phyloP scores from a whole-genome alignment of 2,888 invertebrate species.

The Cryptophagus acutangulus region DNA sequence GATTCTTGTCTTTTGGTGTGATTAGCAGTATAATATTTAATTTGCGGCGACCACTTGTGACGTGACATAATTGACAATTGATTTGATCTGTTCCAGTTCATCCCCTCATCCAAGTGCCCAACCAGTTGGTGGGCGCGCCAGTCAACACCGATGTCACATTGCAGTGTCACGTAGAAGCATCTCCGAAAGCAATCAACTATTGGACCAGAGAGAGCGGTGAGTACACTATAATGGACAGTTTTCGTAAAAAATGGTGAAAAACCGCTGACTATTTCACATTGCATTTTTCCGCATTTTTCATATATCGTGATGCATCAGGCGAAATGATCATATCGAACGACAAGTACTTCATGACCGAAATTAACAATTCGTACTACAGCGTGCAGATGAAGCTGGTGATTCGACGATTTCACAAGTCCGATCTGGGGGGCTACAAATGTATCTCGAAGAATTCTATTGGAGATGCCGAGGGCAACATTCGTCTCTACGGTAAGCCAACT shows the following conservation, averaged over 20 bases:
- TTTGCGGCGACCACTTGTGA: slow-evolving; percentile 21
- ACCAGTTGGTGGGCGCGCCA: slow-evolving; percentile 87
- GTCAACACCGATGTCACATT: slow-evolving; percentile 80
- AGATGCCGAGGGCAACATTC: slow-evolving; percentile 83
- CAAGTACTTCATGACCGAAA: slow-evolving; percentile 79
- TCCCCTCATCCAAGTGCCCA: slow-evolving; percentile 88
- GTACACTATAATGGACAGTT: slow-evolving; percentile 38
- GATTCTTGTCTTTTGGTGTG: slow-evolving; percentile 14
- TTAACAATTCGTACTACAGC: slow-evolving; percentile 75
- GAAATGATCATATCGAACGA: slow-evolving; percentile 88
- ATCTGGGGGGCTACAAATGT: slow-evolving; percentile 85
- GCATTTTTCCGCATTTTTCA: slow-evolving; percentile 27
- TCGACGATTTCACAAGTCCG: slow-evolving; percentile 66
- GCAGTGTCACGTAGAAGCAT: slow-evolving; percentile 83
- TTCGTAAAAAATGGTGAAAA: too few species aligned
- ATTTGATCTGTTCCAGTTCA: slow-evolving; percentile 62
- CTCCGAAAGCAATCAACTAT: slow-evolving; percentile 90
- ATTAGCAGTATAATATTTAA: too few species aligned
- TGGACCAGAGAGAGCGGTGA: slow-evolving; percentile 88
- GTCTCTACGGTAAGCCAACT: slow-evolving; percentile 71
- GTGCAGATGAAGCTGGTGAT: slow-evolving; percentile 79
- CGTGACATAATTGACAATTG: slow-evolving; percentile 28
- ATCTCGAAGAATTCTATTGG: slow-evolving; percentile 91
- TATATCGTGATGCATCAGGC: too few species aligned
- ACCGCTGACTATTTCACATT: neutral